A percentile compares a stretch with the other conserved stretches of the same genome.
Evolutionary conservation across 2,797 vertebrate genomes (phyloP).

Genomic region (Xiphophorus birchmanni): DNA sequence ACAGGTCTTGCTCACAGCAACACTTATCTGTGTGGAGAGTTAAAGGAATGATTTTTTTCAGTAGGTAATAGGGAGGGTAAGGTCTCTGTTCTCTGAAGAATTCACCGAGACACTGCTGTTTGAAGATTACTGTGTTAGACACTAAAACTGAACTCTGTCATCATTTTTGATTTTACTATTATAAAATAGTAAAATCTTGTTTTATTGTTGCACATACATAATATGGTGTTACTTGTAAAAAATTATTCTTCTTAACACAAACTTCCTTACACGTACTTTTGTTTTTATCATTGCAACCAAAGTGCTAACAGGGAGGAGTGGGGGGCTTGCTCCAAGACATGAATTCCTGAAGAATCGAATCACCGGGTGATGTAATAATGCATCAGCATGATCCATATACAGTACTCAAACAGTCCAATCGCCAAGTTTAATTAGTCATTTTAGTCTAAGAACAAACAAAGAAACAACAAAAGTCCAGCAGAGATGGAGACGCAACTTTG

Average conservation of each 20-base stretch:
- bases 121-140: background rate
- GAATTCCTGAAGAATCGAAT: background rate
- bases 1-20: background rate
- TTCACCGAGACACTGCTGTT: background rate
- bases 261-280: background rate
- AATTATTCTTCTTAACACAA: background rate
- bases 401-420: background rate
- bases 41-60: background rate
- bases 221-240: background rate
- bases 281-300: background rate
- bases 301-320: background rate
- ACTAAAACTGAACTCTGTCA: background rate
- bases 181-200: conserved; percentile 1
- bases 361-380: background rate
- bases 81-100: background rate
- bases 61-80: background rate
- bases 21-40: background rate
- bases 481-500: background rate
- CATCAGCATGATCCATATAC: background rate
- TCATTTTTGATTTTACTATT: background rate
- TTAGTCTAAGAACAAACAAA: background rate
- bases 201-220: background rate
- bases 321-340: background rate
- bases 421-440: background rate
- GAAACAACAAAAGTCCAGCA: background rate